Evolutionary conservation across 2,888 invertebrate species (phyloP), one percentile per base, ranked within the genome.

Genomic region (Cosmia trapezina): DNA sequence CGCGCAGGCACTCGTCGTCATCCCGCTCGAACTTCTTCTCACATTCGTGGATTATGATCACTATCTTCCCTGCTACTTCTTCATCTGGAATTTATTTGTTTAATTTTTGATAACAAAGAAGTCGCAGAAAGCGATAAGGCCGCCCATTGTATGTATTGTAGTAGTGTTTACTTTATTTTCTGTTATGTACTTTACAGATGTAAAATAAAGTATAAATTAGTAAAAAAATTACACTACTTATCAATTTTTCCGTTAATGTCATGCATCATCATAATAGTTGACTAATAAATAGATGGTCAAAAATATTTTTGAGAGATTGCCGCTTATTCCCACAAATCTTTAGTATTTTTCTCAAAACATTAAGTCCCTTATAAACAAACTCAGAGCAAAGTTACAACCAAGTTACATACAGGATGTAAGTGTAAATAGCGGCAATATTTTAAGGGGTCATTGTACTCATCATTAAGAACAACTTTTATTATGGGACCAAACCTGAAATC

Each of bases 41-140:
- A 54, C 94, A 94, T 0, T 83, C 90, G 71, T 93, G 93, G 49
- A 94, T 88, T 7, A 91, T 78, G 0, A 73, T 57, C 2, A 93
- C 89, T 53, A 94, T 78, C 63, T 92, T 88, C 19, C 81, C 59
- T 0, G 94, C 93, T 59, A 91, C 78, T 1, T 90, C 90, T 4
- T 89, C 90, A 17, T 76, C 94, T 94, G 84, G 2, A 88, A 88
- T 53, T 11, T 22, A 11, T 43, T 19, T 28, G 37, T 37, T 12
- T n/a, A 3, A 6, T 33, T 33, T 28, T 7, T 12, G 0, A 51
- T 4, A 41, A 8, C 4, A n/a, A 37, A 37, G 37, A 33, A 33
- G 54, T 19, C 7, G 7, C 6, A 14, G 1, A 12, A 37, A 37
- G 59, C 33, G 33, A n/a, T 4, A n/a, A 37, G 7, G n/a, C n/a